These are phyloP conservation scores for Sinelater perroti DNA, from an alignment of 2,888 invertebrate species.

Conservation along the genomic window DNA sequence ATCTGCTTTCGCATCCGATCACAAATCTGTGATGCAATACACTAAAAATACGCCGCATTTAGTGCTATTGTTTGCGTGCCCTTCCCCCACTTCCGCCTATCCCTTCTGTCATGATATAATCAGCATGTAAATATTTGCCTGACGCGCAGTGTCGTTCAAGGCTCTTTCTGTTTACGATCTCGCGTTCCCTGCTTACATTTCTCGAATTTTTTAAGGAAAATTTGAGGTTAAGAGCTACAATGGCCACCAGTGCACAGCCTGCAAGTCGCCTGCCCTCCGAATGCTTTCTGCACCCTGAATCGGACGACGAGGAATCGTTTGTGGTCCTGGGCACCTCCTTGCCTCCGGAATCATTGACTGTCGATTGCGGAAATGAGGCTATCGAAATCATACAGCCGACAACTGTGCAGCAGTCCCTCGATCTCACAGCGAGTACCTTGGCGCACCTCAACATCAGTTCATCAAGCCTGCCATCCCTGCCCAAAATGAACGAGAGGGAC, in stretches of 20 bases:
- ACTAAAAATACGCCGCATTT: neutral
- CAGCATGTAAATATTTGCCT: no score
- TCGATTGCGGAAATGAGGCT: neutral
- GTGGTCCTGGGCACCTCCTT: conserved; percentile 49
- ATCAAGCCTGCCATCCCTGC: conserved; percentile 31
- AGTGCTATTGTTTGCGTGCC: neutral
- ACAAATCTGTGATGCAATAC: neutral
- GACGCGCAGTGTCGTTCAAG: no score
- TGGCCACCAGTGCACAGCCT: conserved; percentile 18
- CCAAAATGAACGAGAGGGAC: conserved; percentile 24
- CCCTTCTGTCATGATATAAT: no score
- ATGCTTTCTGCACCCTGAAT: conserved; percentile 45
- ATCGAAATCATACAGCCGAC: conserved; percentile 12
- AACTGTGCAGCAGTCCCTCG: conserved; percentile 34
- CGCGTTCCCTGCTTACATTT: no score
- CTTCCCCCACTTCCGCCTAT: no score
- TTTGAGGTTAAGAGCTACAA: conserved; percentile 3
- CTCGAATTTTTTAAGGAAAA: no score
- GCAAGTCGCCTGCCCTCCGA: conserved; percentile 32
- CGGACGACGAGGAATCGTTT: conserved; percentile 53
- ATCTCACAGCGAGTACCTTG: conserved; percentile 28
- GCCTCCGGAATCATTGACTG: conserved; percentile 28
- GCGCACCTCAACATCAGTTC: conserved; percentile 18
- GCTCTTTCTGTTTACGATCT: no score
- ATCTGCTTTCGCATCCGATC: neutral